Base-by-base conservation (phyloP, 2,113 vertebrate genomes). In the Mus pahari region DNA sequence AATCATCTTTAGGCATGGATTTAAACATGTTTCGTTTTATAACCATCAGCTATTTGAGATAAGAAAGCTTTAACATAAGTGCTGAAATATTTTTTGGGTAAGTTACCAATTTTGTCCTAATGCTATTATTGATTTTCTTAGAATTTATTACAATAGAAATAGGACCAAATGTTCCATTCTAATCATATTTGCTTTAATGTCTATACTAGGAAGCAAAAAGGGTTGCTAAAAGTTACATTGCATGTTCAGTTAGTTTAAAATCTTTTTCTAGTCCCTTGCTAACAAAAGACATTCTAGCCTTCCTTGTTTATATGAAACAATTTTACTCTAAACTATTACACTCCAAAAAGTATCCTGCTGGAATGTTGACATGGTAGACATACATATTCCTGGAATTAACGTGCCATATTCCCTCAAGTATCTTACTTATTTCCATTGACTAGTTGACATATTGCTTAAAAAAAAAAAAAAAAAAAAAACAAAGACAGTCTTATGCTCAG, bases 1-100 rank as follows among this genome's bases (percentile, higher is more conserved):
- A 98, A 98, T 98, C 97, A 98, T 98, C 97, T 97, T 97, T 95
- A 98, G 90, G 92, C 94, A 98, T 92, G 91, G 98, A 97, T 98
- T 99, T 98, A 98, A 98, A 98, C 84, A 90, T 86, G 97, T 97
- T 98, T 98, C 94, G 98, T 98, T 98, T 98, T 97, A 98, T 97
- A 98, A 98, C 96, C 97, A 98, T 98, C 97, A 98, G 94, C 97
- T 98, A 94, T 91, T 94, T 73, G 31, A 96, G 97, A 98, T 97
- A 98, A 98, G 95, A 86, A 98, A 97, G 89, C 24, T 96, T 98
- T 97, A 98, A 97, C 84, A 74, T 97, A 97, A 81, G 1, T 86
- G 83, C 11, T 36, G 90, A 98, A 96, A 97, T 97, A 96, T 98
- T 96, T 86, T 83, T 13, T 70, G 97, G 81, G 93, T 95, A 97